Conservation (phyloP, 1,140 invertebrate genomes). For the Orchestia grillus region DNA sequence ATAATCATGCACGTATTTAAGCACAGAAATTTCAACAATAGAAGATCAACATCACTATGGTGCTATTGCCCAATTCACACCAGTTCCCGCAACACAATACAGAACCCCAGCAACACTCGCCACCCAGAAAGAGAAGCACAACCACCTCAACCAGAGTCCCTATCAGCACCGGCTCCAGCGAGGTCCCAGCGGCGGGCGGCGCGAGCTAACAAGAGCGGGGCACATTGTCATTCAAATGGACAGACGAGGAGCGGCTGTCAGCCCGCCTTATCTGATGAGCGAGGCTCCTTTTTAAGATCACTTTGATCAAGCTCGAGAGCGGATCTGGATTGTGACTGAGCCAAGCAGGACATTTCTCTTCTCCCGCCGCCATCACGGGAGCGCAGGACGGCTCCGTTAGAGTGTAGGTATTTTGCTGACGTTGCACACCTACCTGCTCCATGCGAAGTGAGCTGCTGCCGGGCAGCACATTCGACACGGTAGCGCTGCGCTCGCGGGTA, state of each 20-base stretch:
- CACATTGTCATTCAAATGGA: slow-evolving; percentile 48
- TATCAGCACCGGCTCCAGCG: neutral
- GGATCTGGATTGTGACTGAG: slow-evolving; percentile 5
- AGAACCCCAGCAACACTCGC: no score
- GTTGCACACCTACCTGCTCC: neutral
- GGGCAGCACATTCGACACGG: neutral
- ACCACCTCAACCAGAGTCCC: neutral
- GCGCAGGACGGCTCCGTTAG: neutral
- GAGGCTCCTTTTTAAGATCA: slow-evolving; percentile 39
- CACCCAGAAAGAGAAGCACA: neutral
- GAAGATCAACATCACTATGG: no score
- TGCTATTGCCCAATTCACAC: no score
- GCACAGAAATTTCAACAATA: no score
- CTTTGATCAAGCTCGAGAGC: slow-evolving; percentile 28
- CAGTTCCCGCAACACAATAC: no score
- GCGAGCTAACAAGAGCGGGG: neutral
- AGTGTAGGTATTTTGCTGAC: neutral
- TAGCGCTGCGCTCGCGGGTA: no score
- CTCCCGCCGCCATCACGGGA: neutral
- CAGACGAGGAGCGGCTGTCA: slow-evolving; percentile 34
- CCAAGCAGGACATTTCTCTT: slow-evolving; percentile 21
- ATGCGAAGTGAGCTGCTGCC: neutral
- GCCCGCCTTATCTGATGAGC: slow-evolving; percentile 46
- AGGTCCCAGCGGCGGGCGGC: slow-evolving; percentile 8
- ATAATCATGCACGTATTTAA: no score